Conservation (phyloP, 2,113 vertebrate genomes). For the Andinoacara biseriatus region DNA sequence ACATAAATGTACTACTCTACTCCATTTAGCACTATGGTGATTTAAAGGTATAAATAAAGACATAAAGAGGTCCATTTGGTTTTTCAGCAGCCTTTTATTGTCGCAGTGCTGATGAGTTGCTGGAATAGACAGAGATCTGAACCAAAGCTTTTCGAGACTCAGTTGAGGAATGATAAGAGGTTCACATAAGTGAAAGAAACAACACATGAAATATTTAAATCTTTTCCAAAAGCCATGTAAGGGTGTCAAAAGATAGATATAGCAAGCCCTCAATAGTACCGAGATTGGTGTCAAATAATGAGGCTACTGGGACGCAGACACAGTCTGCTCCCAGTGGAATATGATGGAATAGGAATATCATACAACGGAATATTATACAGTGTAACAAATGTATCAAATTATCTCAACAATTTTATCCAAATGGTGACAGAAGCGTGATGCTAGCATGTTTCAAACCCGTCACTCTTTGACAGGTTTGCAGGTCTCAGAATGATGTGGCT, state of each 20-base stretch:
- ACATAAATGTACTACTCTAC: neutral
- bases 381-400: conserved; percentile 11
- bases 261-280: neutral
- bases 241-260: neutral
- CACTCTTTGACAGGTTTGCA: neutral
- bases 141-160: neutral
- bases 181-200: conserved; percentile 10
- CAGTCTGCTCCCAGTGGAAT: neutral
- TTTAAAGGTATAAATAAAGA: neutral
- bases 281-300: conserved; percentile 31
- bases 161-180: neutral
- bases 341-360: neutral
- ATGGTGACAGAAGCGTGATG: neutral
- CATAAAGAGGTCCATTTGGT: neutral
- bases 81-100: neutral
- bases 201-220: conserved; percentile 16
- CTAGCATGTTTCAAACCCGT: neutral
- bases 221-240: conserved; percentile 10
- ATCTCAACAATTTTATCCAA: neutral
- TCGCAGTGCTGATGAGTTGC: neutral
- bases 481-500: neutral
- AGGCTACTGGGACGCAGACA: conserved; percentile 33
- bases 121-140: neutral
- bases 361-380: neutral
- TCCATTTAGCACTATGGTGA: neutral